Evolutionary conservation across 2,113 vertebrate genomes (phyloP), one percentile per base, ranked within the genome.

Genomic region (Melanocharis versteri): DNA sequence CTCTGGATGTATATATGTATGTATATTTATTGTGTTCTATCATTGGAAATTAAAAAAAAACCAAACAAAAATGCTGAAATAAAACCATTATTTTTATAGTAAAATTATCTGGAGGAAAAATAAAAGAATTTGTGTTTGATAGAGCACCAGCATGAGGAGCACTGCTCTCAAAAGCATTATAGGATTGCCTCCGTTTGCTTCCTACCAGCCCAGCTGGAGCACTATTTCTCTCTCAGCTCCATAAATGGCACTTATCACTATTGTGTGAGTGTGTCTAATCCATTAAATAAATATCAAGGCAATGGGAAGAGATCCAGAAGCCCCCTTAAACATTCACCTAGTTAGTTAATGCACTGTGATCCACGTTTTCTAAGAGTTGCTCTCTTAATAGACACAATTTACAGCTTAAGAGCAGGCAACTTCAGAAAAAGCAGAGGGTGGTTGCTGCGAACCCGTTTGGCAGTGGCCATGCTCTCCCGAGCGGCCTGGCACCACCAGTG

Each of bases 251-350:
- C 83, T 91, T 94, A 65, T 6, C 68, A 66, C 71, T n/a, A 40
- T 48, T 66, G 71, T 86, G 42, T 83, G 42, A 0, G 2, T 66
- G 33, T 50, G 56, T 54, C 71, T 92, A 77, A 79, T 90, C 68
- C 62, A 75, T 92, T 96, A 94, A 95, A 93, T 88, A 78, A 86
- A 73, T 78, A 94, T 75, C 79, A 87, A 24, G 54, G 33, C 78
- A 89, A 80, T 19, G 31, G 42, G 28, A 88, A 69, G 78, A 87
- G 84, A 85, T 90, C 23, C 45, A 83, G 75, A 93, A 95, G 31
- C 44, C 68, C 62, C 39, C 79, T 95, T 93, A 62, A 91, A 62
- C 2, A 0, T 92, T 92, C 88, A 92, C 40, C 47, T 60, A 42
- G 51, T 87, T 72, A 27, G 75, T 86, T 89, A 92, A 40, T 1